These are phyloP conservation scores for Xenopus petersii DNA, from an alignment of 2,797 vertebrate species.

Conservation along the genomic window DNA sequence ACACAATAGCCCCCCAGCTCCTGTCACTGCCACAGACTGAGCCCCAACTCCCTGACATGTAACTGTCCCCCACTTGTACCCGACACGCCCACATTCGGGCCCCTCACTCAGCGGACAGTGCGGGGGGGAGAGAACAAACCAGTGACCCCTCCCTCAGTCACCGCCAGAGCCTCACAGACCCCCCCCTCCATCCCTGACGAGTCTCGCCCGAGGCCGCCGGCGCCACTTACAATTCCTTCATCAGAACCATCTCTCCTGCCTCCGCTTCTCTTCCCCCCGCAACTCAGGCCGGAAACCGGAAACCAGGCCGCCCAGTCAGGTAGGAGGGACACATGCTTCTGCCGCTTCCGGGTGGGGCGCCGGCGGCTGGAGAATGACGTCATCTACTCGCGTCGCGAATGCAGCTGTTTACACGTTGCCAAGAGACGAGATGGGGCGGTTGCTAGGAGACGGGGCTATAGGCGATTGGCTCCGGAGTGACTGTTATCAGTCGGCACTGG, in stretches of 20 bases:
- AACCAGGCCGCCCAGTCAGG: slow-evolving; percentile 29
- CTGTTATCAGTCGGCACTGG: too few relatives aligned
- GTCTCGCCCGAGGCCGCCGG: too few relatives aligned
- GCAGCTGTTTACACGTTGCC: neutral
- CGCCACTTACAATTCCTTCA: too few relatives aligned
- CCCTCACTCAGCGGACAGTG: slow-evolving; percentile 38
- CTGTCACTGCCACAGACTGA: too few relatives aligned
- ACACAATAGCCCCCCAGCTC: too few relatives aligned
- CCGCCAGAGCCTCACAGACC: too few relatives aligned
- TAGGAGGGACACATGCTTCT: slow-evolving; percentile 35
- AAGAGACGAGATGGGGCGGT: neutral
- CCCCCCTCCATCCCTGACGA: too few relatives aligned
- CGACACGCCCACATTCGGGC: too few relatives aligned
- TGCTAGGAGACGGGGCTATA: neutral
- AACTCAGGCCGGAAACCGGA: slow-evolving; percentile 47
- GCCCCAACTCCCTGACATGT: slow-evolving; percentile 6
- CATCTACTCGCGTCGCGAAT: neutral
- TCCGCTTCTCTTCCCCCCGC: neutral
- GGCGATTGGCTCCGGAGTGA: too few relatives aligned
- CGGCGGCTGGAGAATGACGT: slow-evolving; percentile 24
- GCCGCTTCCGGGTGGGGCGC: slow-evolving; percentile 17
- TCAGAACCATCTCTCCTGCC: too few relatives aligned
- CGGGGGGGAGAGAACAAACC: too few relatives aligned
- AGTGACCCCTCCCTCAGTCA: too few relatives aligned
- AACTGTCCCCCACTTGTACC: neutral